Evolutionary conservation across 2,888 invertebrate genomes (phyloP).

Genomic region (Zygogramma bicolorata): DNA sequence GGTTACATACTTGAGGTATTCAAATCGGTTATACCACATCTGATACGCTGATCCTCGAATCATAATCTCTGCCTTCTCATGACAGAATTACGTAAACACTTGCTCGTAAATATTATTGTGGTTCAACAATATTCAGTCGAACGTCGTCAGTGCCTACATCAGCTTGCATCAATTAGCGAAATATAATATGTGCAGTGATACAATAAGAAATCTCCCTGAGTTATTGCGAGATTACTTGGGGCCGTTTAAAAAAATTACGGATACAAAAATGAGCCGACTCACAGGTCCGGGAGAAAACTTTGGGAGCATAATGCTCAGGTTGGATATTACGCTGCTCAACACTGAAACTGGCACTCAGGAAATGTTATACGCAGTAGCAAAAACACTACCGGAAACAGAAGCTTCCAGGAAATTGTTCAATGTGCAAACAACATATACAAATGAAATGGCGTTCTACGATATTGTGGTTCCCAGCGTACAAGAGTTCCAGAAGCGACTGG

Average conservation of each 20-base stretch:
- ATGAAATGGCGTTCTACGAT: constrained; percentile 70
- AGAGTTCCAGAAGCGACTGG: constrained; percentile 65
- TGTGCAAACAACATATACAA: constrained; percentile 67
- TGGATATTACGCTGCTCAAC: constrained; percentile 39
- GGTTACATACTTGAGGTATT: no score
- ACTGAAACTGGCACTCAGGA: background rate
- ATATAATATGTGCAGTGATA: background rate
- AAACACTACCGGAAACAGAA: constrained; percentile 36
- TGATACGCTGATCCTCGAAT: no score
- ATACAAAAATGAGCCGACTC: constrained; percentile 56
- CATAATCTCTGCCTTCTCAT: no score
- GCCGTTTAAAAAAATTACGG: constrained; percentile 3
- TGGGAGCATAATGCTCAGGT: constrained; percentile 69
- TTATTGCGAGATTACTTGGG: constrained; percentile 6
- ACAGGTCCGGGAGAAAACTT: constrained; percentile 72
- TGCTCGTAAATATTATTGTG: no score
- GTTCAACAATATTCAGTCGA: no score
- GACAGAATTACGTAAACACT: no score
- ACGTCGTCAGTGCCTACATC: no score
- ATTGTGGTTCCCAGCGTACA: constrained; percentile 66
- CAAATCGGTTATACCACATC: no score
- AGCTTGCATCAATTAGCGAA: no score
- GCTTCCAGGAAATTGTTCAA: constrained; percentile 66
- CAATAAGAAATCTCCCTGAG: constrained; percentile 21
- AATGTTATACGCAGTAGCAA: constrained; percentile 59